Evolutionary conservation across 2,888 invertebrate genomes (phyloP).

Genomic region (Andrena dorsata): DNA sequence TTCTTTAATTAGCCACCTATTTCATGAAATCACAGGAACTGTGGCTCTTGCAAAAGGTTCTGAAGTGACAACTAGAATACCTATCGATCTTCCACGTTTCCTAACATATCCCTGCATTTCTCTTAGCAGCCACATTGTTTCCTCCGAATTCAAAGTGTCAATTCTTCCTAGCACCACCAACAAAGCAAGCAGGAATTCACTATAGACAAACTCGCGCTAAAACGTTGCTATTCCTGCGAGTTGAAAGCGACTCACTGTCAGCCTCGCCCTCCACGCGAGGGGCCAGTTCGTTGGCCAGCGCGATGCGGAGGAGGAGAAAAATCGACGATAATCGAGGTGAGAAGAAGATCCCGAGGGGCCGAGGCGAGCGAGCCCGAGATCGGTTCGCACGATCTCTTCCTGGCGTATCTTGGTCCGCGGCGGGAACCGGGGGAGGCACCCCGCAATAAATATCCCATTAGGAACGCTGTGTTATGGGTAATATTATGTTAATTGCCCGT

Average conservation of each 20-base stretch:
- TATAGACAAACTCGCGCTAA: not conserved
- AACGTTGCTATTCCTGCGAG: constrained; percentile 20
- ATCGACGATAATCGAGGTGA: constrained; percentile 65
- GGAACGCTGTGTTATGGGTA: constrained; percentile 69
- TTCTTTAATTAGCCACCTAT: too few relatives aligned
- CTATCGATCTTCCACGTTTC: too few relatives aligned
- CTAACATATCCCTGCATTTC: too few relatives aligned
- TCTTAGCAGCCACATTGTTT: too few relatives aligned
- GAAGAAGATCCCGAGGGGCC: constrained; percentile 49
- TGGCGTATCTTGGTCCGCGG: constrained; percentile 18
- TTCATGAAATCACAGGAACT: too few relatives aligned
- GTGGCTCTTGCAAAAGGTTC: too few relatives aligned
- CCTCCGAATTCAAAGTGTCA: too few relatives aligned
- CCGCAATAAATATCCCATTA: constrained; percentile 76
- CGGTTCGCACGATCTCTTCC: constrained; percentile 67
- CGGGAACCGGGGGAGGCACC: constrained; percentile 6
- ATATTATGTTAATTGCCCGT: constrained; percentile 73
- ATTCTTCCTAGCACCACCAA: too few relatives aligned
- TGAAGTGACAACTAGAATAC: too few relatives aligned
- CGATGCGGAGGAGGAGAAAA: constrained; percentile 49
- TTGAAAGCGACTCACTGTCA: constrained; percentile 24
- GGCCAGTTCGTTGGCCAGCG: constrained; percentile 3
- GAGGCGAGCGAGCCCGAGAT: constrained; percentile 38
- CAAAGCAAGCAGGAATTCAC: too few relatives aligned
- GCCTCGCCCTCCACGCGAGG: not conserved